Evolutionary conservation across 2,888 invertebrate species (phyloP), one percentile per base, ranked within the genome.

Genomic region (Drosophila meridiana): DNA sequence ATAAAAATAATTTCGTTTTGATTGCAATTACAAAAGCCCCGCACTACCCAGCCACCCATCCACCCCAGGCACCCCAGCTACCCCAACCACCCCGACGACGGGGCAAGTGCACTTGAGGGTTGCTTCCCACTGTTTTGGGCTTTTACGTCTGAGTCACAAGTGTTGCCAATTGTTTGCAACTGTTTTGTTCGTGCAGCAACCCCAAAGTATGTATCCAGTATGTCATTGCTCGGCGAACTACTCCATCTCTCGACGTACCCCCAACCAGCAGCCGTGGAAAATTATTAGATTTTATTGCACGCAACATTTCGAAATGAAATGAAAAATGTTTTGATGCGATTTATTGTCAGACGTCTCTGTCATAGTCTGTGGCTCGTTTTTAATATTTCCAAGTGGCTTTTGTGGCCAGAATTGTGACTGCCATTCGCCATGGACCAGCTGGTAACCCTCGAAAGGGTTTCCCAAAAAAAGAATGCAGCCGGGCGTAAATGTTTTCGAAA

Each of bases 1-100:
- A 90, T 85, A 88, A 88, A 88, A 85, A 91, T 92, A 91, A 92
- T 92, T 92, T 91, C 84, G 83, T 91, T 92, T 92, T 92, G 92
- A 91, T 92, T 92, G 91, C 91, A 90, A 91, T 92, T 90, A 90
- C 87, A 83, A 71, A 84, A 73, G 73, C 80, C 76, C 72, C 52
- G 42, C 45, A 57, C 52, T 55, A 63, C 38, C 53, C 57, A 69
- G 3, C 50, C 9, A 1, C 34, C 62, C 66, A 53, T 4, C 30
- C 42, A 56, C 57, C 56, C 50, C 66, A 53, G 9, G 28, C 42
- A 56, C 57, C 56, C 50, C 53, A 69, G 3, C 48, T 5, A 3
- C 34, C 62, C 67, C 50, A 69, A 5, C 50, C 4, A 3, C 30
- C 52, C 36, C 28, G 20, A 40, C 32, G 26, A 11, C 53, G 63